Conservation (phyloP, 2,888 invertebrate genomes). For the Lissonota sp. region DNA sequence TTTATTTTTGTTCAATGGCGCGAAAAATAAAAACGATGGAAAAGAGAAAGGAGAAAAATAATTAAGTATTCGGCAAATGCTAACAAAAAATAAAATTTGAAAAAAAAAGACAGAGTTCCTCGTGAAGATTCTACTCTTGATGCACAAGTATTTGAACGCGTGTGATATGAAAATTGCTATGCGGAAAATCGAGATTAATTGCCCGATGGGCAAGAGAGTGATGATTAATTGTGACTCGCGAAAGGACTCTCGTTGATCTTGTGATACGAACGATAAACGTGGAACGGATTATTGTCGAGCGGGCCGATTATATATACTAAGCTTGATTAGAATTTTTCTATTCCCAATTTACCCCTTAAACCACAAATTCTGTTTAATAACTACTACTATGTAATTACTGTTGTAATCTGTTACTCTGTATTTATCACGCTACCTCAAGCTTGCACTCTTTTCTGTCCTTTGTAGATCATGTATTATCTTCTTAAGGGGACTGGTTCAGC, state of each 20-base stretch:
- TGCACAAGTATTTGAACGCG: constrained; percentile 6
- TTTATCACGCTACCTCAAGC: constrained; percentile 64
- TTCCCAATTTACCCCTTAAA: constrained; percentile 42
- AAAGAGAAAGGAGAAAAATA: constrained; percentile 18
- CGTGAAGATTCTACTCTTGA: constrained; percentile 27
- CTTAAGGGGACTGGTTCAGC: too few species aligned
- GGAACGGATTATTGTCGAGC: constrained; percentile 51
- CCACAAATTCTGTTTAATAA: constrained; percentile 44
- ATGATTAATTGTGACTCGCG: constrained; percentile 32
- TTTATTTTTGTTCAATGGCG: neutral
- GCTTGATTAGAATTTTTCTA: constrained; percentile 62
- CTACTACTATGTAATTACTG: constrained; percentile 38
- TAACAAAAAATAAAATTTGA: constrained; percentile 13
- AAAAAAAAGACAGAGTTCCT: constrained; percentile 37
- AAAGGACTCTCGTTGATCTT: constrained; percentile 42
- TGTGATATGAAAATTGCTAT: constrained; percentile 23
- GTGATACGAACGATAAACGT: constrained; percentile 42
- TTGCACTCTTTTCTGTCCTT: constrained; percentile 82
- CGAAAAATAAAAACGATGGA: constrained; percentile 20
- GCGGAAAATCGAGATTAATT: constrained; percentile 36
- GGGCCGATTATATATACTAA: constrained; percentile 55
- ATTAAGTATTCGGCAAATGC: constrained; percentile 10
- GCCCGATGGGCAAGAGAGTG: constrained; percentile 35
- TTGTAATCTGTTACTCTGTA: constrained; percentile 57
- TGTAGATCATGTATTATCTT: constrained; percentile 37